These are phyloP conservation scores for Mormyrus proboscirostris DNA, from an alignment of 2,797 vertebrate genomes.

Conservation along the genomic window DNA sequence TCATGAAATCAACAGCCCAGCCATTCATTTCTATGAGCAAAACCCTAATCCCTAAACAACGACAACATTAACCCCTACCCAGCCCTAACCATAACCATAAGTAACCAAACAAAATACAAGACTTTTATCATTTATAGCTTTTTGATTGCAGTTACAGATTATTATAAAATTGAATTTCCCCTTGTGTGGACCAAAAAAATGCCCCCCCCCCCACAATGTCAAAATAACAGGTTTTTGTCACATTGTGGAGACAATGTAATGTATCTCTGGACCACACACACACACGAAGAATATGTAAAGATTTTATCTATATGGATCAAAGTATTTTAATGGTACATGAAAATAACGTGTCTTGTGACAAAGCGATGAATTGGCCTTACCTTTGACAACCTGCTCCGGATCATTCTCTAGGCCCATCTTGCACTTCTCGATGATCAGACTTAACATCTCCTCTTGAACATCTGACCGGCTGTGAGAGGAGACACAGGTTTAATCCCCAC, in stretches of 20 bases:
- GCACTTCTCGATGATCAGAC: constrained; percentile 78
- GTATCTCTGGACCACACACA: not conserved
- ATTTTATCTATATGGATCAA: not conserved
- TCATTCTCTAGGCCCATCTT: constrained; percentile 73
- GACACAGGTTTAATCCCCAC: not conserved
- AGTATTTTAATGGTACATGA: not conserved
- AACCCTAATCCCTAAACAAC: not conserved
- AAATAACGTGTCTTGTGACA: not conserved
- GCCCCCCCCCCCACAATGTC: not conserved
- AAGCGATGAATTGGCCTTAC: constrained; percentile 52
- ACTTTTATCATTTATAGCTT: not conserved
- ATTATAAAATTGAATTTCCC: not conserved
- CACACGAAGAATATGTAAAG: not conserved
- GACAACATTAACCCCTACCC: no score
- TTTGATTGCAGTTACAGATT: not conserved
- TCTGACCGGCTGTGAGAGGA: constrained; percentile 61
- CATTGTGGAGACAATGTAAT: not conserved
- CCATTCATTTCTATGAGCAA: not conserved
- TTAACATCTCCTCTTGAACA: constrained; percentile 80
- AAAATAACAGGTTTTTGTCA: not conserved
- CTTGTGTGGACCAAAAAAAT: not conserved
- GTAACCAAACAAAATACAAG: not conserved
- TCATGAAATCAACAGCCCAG: not conserved
- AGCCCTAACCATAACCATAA: not conserved
- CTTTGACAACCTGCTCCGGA: constrained; percentile 78